Conservation (phyloP, 2,888 invertebrate species). For the Pristionchus mayeri region DNA sequence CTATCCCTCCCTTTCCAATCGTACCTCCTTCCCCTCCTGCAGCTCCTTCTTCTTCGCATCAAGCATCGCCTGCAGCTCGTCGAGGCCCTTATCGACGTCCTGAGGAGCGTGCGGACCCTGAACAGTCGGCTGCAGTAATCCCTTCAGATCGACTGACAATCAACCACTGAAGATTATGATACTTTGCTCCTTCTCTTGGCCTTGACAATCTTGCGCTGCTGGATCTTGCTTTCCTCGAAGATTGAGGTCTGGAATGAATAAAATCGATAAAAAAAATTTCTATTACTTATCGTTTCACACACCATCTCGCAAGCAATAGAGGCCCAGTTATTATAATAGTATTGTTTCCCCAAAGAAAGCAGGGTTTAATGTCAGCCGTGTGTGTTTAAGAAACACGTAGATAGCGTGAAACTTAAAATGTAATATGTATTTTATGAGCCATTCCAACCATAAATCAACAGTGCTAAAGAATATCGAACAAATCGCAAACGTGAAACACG, state of each 20-base stretch:
- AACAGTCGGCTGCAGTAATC: not conserved
- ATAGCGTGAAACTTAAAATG: too few species aligned
- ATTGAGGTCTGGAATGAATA: constrained; percentile 41
- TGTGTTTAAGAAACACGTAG: too few species aligned
- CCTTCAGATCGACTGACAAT: not conserved
- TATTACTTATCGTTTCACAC: too few species aligned
- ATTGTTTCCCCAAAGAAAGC: too few species aligned
- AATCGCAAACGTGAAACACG: too few species aligned
- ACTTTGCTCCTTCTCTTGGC: constrained; percentile 22
- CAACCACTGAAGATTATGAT: not conserved
- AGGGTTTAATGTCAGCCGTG: too few species aligned
- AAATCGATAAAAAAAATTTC: too few species aligned
- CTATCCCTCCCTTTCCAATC: not conserved
- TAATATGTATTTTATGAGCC: too few species aligned
- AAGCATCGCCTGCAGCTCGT: constrained; percentile 7
- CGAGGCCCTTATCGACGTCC: constrained; percentile 23
- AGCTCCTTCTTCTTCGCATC: constrained; percentile 32
- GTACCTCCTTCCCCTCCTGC: not conserved
- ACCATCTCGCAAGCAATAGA: too few species aligned
- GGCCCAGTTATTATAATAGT: too few species aligned
- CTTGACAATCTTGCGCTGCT: constrained; percentile 17
- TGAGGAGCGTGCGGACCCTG: not conserved
- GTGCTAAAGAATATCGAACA: too few species aligned
- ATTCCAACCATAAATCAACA: too few species aligned
- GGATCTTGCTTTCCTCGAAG: constrained; percentile 32